Conservation (phyloP, 2,888 invertebrate genomes). For the Melieria crassipennis region DNA sequence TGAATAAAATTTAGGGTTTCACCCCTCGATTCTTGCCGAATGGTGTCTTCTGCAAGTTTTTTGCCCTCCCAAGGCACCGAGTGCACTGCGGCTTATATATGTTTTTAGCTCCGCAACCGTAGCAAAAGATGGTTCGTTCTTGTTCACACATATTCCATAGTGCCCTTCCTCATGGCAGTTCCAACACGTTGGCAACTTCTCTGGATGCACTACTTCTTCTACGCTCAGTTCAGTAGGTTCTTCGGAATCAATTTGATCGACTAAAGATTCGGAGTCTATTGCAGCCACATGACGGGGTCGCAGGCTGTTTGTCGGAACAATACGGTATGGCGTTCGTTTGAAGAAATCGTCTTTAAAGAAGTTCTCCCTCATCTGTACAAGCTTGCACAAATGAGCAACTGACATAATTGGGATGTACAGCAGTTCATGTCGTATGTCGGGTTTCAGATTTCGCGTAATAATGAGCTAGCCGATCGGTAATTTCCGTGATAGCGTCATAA, state of each 20-base stretch:
- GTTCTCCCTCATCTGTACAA: conserved; percentile 32
- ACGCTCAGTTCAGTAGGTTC: neutral
- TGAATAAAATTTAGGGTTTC: too few species aligned
- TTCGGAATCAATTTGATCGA: neutral
- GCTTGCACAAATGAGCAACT: conserved; percentile 28
- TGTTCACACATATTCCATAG: conserved; percentile 23
- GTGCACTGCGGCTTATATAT: too few species aligned
- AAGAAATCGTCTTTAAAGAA: conserved; percentile 26
- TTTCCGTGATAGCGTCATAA: conserved; percentile 9
- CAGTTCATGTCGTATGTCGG: conserved; percentile 33
- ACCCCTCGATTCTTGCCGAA: too few species aligned
- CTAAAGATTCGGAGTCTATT: neutral
- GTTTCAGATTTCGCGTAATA: conserved; percentile 11
- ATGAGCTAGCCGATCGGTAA: neutral
- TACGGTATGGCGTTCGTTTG: neutral
- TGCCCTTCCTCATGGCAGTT: conserved; percentile 29
- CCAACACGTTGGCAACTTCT: conserved; percentile 21
- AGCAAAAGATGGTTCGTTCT: conserved; percentile 29
- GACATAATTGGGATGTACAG: conserved; percentile 26
- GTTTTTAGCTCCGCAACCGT: conserved; percentile 26
- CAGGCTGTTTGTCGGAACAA: too few species aligned
- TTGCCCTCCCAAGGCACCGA: too few species aligned
- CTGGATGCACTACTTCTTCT: conserved; percentile 1
- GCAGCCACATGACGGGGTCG: conserved; percentile 18
- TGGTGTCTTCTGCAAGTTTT: too few species aligned